These are phyloP conservation scores for Drosophila anomalata DNA, from an alignment of 2,888 invertebrate genomes.

Conservation along the genomic window DNA sequence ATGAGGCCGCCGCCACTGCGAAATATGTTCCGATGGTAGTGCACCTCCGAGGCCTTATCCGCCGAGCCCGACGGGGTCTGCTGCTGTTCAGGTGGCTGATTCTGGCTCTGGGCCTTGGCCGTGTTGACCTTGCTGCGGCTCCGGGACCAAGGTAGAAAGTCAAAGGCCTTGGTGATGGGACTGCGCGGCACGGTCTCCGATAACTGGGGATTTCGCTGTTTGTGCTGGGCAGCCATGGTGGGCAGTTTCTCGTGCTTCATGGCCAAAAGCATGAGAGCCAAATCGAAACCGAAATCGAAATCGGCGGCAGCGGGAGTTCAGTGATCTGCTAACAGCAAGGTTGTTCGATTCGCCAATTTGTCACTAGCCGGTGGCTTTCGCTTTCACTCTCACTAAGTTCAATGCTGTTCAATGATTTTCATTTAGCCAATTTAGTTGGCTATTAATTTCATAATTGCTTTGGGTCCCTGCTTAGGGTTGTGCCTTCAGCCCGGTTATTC, in stretches of 20 bases:
- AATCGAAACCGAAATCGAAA: not conserved
- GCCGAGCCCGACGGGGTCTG: not conserved
- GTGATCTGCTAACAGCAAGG: slow-evolving; percentile 51
- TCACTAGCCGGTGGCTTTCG: slow-evolving; percentile 23
- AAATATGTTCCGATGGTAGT: slow-evolving; percentile 81
- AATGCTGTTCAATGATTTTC: slow-evolving; percentile 49
- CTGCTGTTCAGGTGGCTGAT: slow-evolving; percentile 13
- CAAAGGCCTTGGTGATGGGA: slow-evolving; percentile 83
- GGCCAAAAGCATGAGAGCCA: slow-evolving; percentile 40
- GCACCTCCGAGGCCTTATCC: slow-evolving; percentile 58
- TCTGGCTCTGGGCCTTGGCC: slow-evolving; percentile 23
- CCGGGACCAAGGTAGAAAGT: slow-evolving; percentile 82
- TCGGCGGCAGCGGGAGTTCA: slow-evolving; percentile 28
- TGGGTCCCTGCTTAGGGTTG: slow-evolving; percentile 30
- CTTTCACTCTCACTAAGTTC: slow-evolving; percentile 44
- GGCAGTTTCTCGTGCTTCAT: slow-evolving; percentile 80
- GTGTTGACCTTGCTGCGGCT: slow-evolving; percentile 68
- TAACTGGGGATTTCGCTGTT: slow-evolving; percentile 45
- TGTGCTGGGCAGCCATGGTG: slow-evolving; percentile 51
- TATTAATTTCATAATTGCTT: slow-evolving; percentile 74
- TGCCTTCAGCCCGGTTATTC: slow-evolving; percentile 71
- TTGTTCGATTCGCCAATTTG: slow-evolving; percentile 39
- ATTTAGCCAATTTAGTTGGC: slow-evolving; percentile 66
- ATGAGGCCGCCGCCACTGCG: slow-evolving; percentile 81
- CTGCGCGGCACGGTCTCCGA: slow-evolving; percentile 70